Evolutionary conservation across 2,888 invertebrate species (phyloP).

Genomic region (Polydrusus tereticollis): DNA sequence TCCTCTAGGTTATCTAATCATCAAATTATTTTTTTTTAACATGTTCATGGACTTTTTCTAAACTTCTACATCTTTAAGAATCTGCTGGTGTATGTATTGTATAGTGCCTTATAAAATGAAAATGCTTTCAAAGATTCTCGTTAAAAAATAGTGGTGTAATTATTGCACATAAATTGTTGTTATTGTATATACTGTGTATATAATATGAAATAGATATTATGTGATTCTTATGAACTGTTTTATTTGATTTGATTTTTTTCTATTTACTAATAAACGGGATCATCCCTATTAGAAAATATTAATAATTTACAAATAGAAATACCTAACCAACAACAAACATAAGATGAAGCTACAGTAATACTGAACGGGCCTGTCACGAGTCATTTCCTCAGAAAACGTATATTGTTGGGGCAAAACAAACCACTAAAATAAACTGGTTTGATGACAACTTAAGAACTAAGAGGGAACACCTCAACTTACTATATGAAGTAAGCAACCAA

Average conservation of each 20-base stretch:
- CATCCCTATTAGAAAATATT: neutral
- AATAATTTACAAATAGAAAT: too few species aligned
- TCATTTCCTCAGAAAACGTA: too few species aligned
- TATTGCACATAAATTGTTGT: constrained; percentile 18
- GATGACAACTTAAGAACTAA: too few species aligned
- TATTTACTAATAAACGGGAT: neutral
- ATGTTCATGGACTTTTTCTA: too few species aligned
- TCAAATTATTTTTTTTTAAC: neutral
- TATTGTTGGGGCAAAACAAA: too few species aligned
- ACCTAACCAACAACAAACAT: too few species aligned
- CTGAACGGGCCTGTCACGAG: too few species aligned
- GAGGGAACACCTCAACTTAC: too few species aligned
- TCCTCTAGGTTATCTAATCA: neutral
- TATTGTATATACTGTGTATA: constrained; percentile 53
- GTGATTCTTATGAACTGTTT: constrained; percentile 43
- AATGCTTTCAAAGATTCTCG: constrained; percentile 59
- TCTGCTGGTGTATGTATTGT: constrained; percentile 7
- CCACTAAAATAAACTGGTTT: too few species aligned
- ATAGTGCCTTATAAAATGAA: constrained; percentile 44
- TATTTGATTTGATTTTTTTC: too few species aligned
- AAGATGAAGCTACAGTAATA: too few species aligned
- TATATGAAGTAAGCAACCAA: too few species aligned
- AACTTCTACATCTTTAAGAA: neutral
- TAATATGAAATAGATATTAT: constrained; percentile 50
- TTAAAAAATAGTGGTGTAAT: constrained; percentile 31